Evolutionary conservation across 2,888 invertebrate genomes (phyloP), one percentile per base, ranked within the genome.

Genomic region (Acronicta alni): DNA sequence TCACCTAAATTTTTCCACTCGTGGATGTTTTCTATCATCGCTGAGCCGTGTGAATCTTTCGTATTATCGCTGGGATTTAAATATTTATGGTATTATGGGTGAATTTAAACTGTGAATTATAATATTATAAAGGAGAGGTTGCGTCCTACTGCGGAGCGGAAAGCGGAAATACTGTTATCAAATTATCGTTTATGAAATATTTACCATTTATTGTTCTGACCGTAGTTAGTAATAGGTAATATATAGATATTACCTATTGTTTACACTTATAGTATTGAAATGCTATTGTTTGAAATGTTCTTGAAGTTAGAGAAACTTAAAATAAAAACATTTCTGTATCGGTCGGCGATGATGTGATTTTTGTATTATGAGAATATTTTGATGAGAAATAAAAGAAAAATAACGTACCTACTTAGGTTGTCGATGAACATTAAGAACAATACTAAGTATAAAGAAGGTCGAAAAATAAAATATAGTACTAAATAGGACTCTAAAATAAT

Each of bases 1-100:
- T 59, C 51, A 52, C 17, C 44, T 32, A 62, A 72, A 60, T 55
- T 54, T 42, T 72, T 64, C 54, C 58, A 55, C 37, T 26, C 15
- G 8, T 14, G 30, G 17, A 58, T 17, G 52, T 54, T 54, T 68
- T 68, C 20, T 62, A 53, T 48, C 39, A 44, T 45, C 48, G 46
- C 14, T 23, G 43, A 51, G 53, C n/a, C 45, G 47, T 62, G 55
- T 59, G 70, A 74, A 58, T 63, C 70, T 57, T 64, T 63, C 56
- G 44, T 15, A 38, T 55, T 51, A 56, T 63, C 37, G 44, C 15
- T 60, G 46, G 16, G 18, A 43, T 76, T 60, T 65, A 23, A 59
- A 76, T 73, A 76, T 76, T 73, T 68, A 73, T 17, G 30, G 38
- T 46, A 58, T 43, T 23, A 38, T 53, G 43, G 39, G 41, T 60